Base-by-base conservation (phyloP, 2,888 invertebrate species). In the Auanema sp. region DNA sequence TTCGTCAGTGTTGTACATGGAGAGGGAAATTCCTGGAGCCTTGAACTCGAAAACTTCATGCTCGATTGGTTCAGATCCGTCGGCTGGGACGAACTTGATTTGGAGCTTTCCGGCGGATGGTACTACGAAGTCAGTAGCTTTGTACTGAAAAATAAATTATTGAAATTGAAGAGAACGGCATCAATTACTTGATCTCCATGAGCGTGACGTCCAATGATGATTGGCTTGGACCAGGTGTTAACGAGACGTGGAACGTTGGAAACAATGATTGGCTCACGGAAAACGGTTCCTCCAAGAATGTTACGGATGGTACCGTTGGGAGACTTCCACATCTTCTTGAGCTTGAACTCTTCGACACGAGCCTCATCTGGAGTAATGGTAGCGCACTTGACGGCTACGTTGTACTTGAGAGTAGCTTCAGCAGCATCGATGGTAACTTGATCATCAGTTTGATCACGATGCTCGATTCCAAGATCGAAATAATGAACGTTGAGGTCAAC, bases 321-420 rank as follows among this genome's bases (percentile, higher is more conserved):
- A 2, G 87, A 87, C 68, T 84, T 85, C 87, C 87, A 88, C 88
- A 88, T 88, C 78, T 87, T 84, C 81, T 88, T 88, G 68, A 88
- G 79, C 58, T 86, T 86, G 78, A 88, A 88, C 77, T 88, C 88
- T 85, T 92, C 91, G 0, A 97, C 94, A 84, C 97, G 88, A 43
- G 92, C 91, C 85, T 97, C 97, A 85, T 97, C 97, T 1, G 97
- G 96, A 0, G 97, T 97, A 72, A 97, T 98, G 2, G 97, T 88
- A 24, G 97, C 97, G 87, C 98, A 98, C 86, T 98, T 98, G 75
- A 98, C 92, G 49, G 97, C 98, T 57, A 98, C 97, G 86, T 93
- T 95, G 87, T 94, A 96, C 84, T 93, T 92, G 85, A 93, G 91
- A 62, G 97, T 89, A 14, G 97, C 97, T 85, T 95, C 90, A 8